phyloP scores from a whole-genome alignment of 1,140 invertebrate species.

The Drosophila carrolli region DNA sequence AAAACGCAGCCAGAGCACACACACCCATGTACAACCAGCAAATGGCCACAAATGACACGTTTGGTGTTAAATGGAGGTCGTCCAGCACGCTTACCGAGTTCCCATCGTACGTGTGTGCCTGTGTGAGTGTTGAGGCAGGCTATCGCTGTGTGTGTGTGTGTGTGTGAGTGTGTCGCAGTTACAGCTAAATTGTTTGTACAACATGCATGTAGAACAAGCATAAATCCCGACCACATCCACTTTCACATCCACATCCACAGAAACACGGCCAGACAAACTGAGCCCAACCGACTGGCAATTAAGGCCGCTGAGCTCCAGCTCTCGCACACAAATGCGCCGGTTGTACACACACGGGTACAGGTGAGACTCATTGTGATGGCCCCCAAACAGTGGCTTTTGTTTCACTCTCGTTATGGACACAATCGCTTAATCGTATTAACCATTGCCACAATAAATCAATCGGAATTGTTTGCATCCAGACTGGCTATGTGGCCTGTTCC shows the following conservation, averaged over 20 bases:
- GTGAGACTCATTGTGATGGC: conserved; percentile 24
- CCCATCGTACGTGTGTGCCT: conserved; percentile 3
- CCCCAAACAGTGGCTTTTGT: conserved; percentile 22
- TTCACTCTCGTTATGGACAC: conserved; percentile 6
- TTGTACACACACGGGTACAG: conserved; percentile 8
- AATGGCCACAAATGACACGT: conserved; percentile 82
- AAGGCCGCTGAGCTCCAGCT: conserved; percentile 51
- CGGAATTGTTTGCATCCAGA: conserved; percentile 19
- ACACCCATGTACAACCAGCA: conserved; percentile 38
- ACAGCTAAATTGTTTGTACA: conserved; percentile 80
- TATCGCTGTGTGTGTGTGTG: conserved; percentile 3
- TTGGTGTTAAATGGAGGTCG: conserved; percentile 82
- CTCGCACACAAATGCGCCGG: background rate
- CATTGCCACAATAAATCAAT: conserved; percentile 45
- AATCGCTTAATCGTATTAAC: conserved; percentile 21
- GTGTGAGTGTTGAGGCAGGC: conserved; percentile 29
- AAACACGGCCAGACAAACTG: conserved; percentile 40
- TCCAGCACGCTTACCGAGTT: conserved; percentile 50
- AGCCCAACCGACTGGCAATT: conserved; percentile 59
- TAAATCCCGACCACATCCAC: conserved; percentile 66
- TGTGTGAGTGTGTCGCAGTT: conserved; percentile 55
- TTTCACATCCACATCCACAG: conserved; percentile 26
- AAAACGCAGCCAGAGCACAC: conserved; percentile 65
- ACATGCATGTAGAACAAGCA: conserved; percentile 81
- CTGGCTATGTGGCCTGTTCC: conserved; percentile 8